Percentiles rank a stretch among this genome's conserved stretches.
phyloP scores from a whole-genome alignment of 2,113 vertebrate genomes.

The Coptodon bakossiorum region DNA sequence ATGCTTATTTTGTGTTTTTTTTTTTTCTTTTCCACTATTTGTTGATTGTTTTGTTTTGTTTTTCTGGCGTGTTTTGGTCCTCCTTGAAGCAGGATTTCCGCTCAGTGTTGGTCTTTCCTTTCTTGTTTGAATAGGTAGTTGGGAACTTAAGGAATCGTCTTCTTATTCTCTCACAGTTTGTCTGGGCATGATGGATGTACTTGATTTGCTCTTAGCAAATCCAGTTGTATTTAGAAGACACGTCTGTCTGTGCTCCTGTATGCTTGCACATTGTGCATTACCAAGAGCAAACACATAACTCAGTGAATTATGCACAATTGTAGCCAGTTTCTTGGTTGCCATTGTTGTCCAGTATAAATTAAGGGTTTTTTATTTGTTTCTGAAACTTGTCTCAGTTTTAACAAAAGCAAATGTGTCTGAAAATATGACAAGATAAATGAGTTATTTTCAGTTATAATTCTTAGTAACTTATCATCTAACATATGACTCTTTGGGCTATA shows the following conservation, averaged over 20 bases:
- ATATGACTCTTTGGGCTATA: neutral
- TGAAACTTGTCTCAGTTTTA: neutral
- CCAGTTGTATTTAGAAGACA: constrained; percentile 24
- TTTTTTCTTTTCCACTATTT: neutral
- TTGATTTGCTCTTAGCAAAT: constrained; percentile 15
- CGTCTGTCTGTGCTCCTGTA: neutral
- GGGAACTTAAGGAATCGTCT: constrained; percentile 11
- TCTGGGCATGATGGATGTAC: constrained; percentile 20
- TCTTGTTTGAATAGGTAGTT: neutral
- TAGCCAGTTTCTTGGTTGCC: neutral
- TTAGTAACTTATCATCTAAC: neutral
- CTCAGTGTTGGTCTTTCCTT: neutral
- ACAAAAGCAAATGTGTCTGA: neutral
- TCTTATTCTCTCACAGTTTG: neutral
- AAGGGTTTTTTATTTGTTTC: neutral
- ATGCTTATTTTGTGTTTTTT: neutral
- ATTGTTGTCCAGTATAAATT: neutral
- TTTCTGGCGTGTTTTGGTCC: neutral
- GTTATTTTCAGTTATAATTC: neutral
- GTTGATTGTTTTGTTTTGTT: neutral
- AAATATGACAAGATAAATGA: neutral
- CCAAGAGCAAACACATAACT: neutral
- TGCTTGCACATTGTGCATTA: neutral
- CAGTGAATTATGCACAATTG: neutral
- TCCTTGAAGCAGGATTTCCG: neutral